Percentiles rank a stretch among this genome's conserved stretches.
Conservation (phyloP, 2,888 invertebrate species). For the Spilarctia lutea region DNA sequence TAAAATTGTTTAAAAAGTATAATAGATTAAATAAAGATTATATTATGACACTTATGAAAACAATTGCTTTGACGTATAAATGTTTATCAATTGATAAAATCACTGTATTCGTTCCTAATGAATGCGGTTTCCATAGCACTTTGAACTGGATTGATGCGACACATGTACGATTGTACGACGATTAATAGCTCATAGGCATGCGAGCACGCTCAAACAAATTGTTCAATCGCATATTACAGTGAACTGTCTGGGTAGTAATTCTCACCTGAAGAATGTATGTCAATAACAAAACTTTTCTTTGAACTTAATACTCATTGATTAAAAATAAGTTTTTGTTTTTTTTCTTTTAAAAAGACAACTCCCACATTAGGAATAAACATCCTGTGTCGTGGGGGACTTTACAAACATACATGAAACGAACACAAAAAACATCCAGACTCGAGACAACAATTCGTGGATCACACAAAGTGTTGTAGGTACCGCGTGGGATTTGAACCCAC, state of each 20-base stretch:
- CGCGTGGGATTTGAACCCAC: too few species aligned
- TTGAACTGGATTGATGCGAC: background rate
- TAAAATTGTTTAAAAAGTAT: background rate
- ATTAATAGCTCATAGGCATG: background rate
- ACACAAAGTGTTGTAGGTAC: too few species aligned
- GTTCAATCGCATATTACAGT: background rate
- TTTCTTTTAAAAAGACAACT: too few species aligned
- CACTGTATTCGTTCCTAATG: constrained; percentile 6
- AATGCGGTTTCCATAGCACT: background rate
- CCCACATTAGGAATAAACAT: too few species aligned
- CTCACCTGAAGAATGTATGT: background rate
- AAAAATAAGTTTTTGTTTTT: background rate
- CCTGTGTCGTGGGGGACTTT: too few species aligned
- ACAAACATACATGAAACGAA: too few species aligned
- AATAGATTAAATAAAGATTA: background rate
- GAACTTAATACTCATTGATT: background rate
- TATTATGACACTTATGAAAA: background rate
- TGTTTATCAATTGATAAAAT: constrained; percentile 2
- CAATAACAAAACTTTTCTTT: background rate
- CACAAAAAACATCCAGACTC: too few species aligned
- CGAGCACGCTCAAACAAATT: constrained; percentile 1
- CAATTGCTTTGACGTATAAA: background rate
- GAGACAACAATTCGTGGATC: too few species aligned
- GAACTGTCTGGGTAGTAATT: background rate
- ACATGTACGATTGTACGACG: background rate